A percentile compares a stretch with the other conserved stretches of the same genome.
These are phyloP conservation scores for Philantomba maxwellii DNA, from an alignment of 2,113 vertebrate species.

Conservation along the genomic window DNA sequence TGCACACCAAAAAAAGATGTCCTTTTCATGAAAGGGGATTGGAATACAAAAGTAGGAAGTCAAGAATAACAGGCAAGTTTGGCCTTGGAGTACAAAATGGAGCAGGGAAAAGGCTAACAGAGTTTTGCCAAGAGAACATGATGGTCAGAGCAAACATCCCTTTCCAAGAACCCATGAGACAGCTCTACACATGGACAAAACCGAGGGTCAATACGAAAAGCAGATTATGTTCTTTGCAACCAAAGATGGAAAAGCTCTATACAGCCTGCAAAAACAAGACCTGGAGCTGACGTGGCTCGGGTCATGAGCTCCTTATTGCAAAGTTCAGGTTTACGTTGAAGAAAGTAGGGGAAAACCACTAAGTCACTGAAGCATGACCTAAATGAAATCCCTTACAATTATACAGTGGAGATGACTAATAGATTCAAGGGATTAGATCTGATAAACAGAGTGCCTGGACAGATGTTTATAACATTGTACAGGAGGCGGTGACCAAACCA, in stretches of 20 bases:
- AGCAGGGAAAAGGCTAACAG: neutral
- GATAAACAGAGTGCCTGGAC: neutral
- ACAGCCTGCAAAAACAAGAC: neutral
- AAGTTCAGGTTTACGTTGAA: neutral
- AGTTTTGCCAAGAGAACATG: neutral
- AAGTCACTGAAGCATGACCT: neutral
- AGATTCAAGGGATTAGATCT: neutral
- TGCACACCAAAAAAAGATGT: neutral
- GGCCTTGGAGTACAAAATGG: neutral
- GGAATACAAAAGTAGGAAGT: neutral
- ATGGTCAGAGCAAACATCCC: neutral
- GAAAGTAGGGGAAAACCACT: neutral
- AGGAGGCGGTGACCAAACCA: neutral
- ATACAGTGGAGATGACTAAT: neutral
- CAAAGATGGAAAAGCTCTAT: neutral
- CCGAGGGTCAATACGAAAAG: neutral
- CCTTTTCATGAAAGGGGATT: neutral
- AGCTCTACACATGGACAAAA: neutral
- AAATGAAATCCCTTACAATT: neutral
- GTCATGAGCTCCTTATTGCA: neutral
- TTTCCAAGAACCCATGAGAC: neutral
- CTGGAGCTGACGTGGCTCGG: neutral
- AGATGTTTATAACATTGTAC: neutral
- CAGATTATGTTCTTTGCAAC: neutral
- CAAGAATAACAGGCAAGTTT: neutral